phyloP scores from a whole-genome alignment of 2,113 vertebrate genomes.

The Gila orcuttii region DNA sequence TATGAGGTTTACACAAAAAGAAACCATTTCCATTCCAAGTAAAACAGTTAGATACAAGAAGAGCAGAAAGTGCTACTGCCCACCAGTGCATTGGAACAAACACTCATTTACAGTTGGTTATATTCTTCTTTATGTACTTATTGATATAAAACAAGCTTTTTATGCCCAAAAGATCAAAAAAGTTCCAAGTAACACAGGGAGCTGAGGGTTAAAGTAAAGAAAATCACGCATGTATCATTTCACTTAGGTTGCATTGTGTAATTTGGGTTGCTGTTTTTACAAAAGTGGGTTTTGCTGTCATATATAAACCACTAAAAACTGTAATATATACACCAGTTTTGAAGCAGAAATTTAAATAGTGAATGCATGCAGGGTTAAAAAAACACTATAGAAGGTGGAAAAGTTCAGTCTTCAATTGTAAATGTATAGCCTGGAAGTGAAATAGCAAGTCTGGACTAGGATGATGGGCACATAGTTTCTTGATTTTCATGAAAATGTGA shows the following conservation, averaged over 20 bases:
- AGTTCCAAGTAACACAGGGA: background rate
- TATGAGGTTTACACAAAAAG: slow-evolving; percentile 35
- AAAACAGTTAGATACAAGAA: slow-evolving; percentile 24
- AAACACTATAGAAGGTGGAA: background rate
- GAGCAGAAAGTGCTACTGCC: slow-evolving; percentile 45
- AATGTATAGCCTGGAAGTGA: background rate
- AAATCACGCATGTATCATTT: background rate
- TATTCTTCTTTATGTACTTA: slow-evolving; percentile 38
- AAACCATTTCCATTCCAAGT: slow-evolving; percentile 32
- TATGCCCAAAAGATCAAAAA: slow-evolving; percentile 28
- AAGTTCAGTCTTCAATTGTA: background rate
- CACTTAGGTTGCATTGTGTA: background rate
- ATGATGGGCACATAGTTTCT: background rate
- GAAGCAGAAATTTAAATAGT: slow-evolving; percentile 31
- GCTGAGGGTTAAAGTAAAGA: slow-evolving; percentile 1
- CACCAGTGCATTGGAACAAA: slow-evolving; percentile 50
- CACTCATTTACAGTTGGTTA: slow-evolving; percentile 44
- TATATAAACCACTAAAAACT: slow-evolving; percentile 42
- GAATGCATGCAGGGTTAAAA: background rate
- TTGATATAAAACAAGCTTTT: slow-evolving; percentile 45
- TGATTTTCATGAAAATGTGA: background rate
- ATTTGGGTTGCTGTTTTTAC: slow-evolving; percentile 16
- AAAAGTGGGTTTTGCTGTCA: slow-evolving; percentile 15
- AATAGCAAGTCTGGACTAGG: background rate
- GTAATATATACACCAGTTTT: slow-evolving; percentile 36